Conservation (phyloP, 2,113 vertebrate species). For the Gopherus flavomarginatus region DNA sequence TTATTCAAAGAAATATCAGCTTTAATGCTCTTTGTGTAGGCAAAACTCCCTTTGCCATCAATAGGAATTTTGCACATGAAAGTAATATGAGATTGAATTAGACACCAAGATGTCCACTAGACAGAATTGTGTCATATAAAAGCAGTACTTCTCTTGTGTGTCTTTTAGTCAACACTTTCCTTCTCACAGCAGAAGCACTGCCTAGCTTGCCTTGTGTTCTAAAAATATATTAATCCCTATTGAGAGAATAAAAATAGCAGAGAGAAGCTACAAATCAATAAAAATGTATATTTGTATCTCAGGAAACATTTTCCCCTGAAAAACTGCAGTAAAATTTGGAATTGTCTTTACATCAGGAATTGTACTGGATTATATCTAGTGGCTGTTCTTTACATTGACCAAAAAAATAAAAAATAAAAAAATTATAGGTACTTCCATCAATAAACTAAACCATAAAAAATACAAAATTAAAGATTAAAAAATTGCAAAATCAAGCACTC, state of each 20-base stretch:
- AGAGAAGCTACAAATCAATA: constrained; percentile 23
- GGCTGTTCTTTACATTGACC: too few relatives aligned
- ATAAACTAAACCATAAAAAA: too few relatives aligned
- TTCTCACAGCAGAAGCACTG: background rate
- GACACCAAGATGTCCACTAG: background rate
- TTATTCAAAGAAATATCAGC: background rate
- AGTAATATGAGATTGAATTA: background rate
- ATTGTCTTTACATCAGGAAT: too few relatives aligned
- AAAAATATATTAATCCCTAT: background rate
- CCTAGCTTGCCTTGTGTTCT: constrained; percentile 8
- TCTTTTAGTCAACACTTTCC: background rate
- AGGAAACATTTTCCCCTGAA: constrained; percentile 28
- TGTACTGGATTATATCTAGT: too few relatives aligned
- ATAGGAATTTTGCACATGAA: constrained; percentile 18
- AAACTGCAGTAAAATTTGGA: constrained; percentile 20
- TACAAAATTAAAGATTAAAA: too few relatives aligned
- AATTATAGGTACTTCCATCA: too few relatives aligned
- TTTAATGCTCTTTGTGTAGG: background rate
- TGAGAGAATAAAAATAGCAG: background rate
- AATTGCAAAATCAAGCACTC: too few relatives aligned
- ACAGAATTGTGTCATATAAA: background rate
- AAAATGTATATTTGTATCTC: constrained; percentile 25
- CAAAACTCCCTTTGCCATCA: background rate
- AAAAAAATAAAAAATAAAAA: too few relatives aligned
- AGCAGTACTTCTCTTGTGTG: background rate